Evolutionary conservation across 1,140 invertebrate genomes (phyloP).

Genomic region (Drosophila seguyi): DNA sequence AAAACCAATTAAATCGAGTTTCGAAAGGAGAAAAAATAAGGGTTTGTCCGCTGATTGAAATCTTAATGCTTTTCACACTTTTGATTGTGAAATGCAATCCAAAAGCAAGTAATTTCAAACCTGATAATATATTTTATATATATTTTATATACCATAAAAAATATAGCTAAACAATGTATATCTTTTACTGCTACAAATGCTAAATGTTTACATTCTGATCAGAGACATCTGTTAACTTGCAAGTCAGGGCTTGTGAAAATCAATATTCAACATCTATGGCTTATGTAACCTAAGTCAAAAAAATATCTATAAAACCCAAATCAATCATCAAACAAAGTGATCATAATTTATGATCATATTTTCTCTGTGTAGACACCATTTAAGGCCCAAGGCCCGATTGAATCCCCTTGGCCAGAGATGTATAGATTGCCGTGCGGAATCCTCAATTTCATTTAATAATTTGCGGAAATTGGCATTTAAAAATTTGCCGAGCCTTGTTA

Average conservation of each 20-base stretch:
- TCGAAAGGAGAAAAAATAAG: not conserved
- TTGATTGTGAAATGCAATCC: not conserved
- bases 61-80: not conserved
- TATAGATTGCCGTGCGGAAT: slow-evolving; percentile 69
- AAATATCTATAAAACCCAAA: not conserved
- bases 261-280: too few relatives aligned
- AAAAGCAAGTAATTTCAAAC: not conserved
- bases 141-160: not conserved
- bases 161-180: not conserved
- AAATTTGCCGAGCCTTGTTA: slow-evolving; percentile 77
- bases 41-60: not conserved
- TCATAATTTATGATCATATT: slow-evolving; percentile 4
- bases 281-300: not conserved
- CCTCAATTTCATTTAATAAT: slow-evolving; percentile 84
- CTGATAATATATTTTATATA: not conserved
- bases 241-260: not conserved
- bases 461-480: slow-evolving; percentile 83
- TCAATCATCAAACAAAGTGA: not conserved
- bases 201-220: not conserved
- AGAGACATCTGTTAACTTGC: not conserved
- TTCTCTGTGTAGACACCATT: slow-evolving; percentile 13
- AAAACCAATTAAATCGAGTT: not conserved
- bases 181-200: too few relatives aligned
- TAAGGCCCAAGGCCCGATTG: slow-evolving; percentile 20
- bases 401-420: slow-evolving; percentile 46